Conservation (phyloP, 2,113 vertebrate genomes). For the Sander lucioperca region DNA sequence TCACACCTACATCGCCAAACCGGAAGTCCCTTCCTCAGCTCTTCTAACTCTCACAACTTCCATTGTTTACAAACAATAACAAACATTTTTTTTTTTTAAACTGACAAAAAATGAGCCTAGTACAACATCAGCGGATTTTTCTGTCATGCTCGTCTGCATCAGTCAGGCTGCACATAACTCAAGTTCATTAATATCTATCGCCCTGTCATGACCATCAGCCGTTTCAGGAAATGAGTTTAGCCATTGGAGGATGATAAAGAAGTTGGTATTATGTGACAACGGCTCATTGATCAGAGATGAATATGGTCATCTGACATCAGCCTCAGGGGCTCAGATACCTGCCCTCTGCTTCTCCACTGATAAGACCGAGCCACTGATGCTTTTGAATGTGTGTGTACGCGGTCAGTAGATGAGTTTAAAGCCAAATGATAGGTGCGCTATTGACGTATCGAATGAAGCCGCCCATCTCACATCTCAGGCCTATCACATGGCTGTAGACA, state of each 20-base stretch:
- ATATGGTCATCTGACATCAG: conserved; percentile 57
- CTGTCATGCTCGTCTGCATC: neutral
- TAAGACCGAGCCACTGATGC: conserved; percentile 49
- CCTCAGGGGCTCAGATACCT: conserved; percentile 46
- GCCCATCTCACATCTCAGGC: conserved; percentile 28
- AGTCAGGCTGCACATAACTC: neutral
- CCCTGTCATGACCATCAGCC: conserved; percentile 8
- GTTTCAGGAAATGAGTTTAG: conserved; percentile 46
- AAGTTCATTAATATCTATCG: conserved; percentile 35
- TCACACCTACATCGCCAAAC: no score
- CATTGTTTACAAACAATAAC: neutral
- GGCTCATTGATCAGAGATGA: conserved; percentile 58
- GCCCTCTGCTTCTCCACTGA: conserved; percentile 70
- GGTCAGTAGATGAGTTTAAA: conserved; percentile 26
- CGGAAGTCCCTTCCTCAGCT: neutral
- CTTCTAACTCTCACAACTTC: neutral
- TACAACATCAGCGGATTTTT: neutral
- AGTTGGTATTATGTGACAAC: conserved; percentile 32
- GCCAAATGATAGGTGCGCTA: conserved; percentile 32
- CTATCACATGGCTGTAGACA: conserved; percentile 45
- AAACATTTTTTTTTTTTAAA: no score
- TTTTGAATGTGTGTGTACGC: conserved; percentile 24
- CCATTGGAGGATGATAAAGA: conserved; percentile 33
- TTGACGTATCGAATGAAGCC: conserved; percentile 62
- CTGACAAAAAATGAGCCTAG: neutral